Conservation (phyloP, 1,140 invertebrate species). For the Halesus radiatus region DNA sequence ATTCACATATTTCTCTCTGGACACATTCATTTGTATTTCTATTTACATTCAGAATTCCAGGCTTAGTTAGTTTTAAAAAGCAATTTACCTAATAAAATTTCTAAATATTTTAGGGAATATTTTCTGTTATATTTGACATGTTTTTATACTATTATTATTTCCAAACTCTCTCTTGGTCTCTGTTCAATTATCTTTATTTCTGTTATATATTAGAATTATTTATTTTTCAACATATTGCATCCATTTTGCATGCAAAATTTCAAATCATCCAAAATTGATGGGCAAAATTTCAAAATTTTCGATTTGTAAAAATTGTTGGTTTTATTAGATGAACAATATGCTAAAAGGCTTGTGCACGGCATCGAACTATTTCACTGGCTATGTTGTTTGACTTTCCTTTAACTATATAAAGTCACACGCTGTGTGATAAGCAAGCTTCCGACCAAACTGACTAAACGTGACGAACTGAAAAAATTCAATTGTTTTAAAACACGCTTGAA, state of each 20-base stretch:
- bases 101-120: too few relatives aligned
- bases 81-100: too few relatives aligned
- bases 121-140: too few relatives aligned
- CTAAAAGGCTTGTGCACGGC: not conserved
- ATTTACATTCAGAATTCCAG: not conserved
- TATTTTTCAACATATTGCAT: not conserved
- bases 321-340: not conserved
- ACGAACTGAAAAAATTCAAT: not conserved
- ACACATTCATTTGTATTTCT: not conserved
- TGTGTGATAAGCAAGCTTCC: not conserved
- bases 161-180: too few relatives aligned
- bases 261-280: not conserved
- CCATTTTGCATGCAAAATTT: not conserved
- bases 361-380: not conserved
- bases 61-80: too few relatives aligned
- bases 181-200: too few relatives aligned
- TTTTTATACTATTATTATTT: too few relatives aligned
- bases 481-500: not conserved
- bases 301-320: not conserved
- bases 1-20: constrained; percentile 10
- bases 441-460: not conserved
- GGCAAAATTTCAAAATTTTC: not conserved
- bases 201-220: too few relatives aligned
- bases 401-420: not conserved
- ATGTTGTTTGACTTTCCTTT: not conserved